These are phyloP conservation scores for Syrphus vitripennis DNA, from an alignment of 2,888 invertebrate genomes.

Conservation along the genomic window DNA sequence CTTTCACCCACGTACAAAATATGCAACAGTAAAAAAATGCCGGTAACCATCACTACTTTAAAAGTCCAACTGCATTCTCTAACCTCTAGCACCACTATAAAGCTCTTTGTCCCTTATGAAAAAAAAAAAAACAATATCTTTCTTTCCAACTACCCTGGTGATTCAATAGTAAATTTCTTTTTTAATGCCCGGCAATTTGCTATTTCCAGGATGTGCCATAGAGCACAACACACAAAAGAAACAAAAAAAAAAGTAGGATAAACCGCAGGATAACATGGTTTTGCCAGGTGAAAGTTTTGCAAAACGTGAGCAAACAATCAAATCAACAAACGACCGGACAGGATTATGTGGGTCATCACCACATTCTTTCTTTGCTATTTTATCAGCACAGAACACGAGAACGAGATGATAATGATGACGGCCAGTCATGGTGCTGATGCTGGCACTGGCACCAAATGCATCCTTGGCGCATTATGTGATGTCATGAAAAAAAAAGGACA, in stretches of 20 bases:
- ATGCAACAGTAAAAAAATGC: neutral
- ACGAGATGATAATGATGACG: neutral
- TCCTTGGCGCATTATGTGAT: constrained; percentile 5
- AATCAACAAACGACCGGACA: constrained; percentile 12
- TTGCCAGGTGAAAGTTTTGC: constrained; percentile 3
- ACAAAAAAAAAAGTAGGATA: neutral
- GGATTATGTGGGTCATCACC: constrained; percentile 52
- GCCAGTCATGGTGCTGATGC: neutral
- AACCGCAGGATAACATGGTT: constrained; percentile 20
- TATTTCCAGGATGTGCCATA: constrained; percentile 28
- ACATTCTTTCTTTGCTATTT: neutral
- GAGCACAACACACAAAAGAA: neutral
- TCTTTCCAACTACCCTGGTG: neutral
- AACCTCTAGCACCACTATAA: neutral
- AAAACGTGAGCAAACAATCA: constrained; percentile 5
- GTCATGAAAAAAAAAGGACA: neutral
- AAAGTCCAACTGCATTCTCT: neutral
- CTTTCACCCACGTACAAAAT: neutral
- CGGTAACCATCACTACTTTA: constrained; percentile 1
- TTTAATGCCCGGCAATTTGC: constrained; percentile 52
- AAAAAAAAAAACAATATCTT: neutral
- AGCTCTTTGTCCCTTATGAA: neutral
- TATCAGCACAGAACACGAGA: neutral
- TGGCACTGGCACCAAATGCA: neutral
- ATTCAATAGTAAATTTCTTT: constrained; percentile 14